Conservation (phyloP, 2,797 vertebrate genomes). For the Buphagus erythrorhynchus region DNA sequence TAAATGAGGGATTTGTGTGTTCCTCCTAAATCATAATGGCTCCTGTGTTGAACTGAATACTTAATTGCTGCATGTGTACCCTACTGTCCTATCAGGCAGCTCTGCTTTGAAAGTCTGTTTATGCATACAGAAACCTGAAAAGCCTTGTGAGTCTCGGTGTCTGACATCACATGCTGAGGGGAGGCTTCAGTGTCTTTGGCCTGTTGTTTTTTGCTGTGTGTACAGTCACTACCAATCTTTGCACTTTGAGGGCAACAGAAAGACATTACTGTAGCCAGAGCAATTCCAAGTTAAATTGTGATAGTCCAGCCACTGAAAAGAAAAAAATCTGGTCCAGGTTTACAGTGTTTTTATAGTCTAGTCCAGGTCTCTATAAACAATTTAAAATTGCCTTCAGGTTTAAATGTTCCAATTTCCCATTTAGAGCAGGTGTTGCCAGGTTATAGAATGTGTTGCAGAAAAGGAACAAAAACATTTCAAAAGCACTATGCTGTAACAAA, state of each 20-base stretch:
- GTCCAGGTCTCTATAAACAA: conserved; percentile 60
- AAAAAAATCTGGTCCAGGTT: conserved; percentile 17
- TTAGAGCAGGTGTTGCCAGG: conserved; percentile 55
- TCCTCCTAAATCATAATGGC: background rate
- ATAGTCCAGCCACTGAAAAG: background rate
- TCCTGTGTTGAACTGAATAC: background rate
- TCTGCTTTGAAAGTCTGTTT: background rate
- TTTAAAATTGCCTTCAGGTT: conserved; percentile 47
- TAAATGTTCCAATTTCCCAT: conserved; percentile 45
- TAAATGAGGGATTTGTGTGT: background rate
- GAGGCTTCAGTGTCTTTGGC: background rate
- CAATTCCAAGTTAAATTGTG: background rate
- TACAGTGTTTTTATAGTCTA: conserved; percentile 49
- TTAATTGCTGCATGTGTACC: background rate
- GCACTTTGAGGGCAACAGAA: background rate
- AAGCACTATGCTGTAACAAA: background rate
- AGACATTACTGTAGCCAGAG: background rate
- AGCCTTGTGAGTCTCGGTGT: background rate
- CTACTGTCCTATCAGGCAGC: background rate
- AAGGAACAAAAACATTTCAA: conserved; percentile 16
- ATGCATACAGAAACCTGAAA: background rate
- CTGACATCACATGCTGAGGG: background rate
- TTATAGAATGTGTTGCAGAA: conserved; percentile 29
- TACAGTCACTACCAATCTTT: background rate
- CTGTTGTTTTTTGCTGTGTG: background rate